Conservation (phyloP, 2,888 invertebrate genomes). For the Girardia tigrina region DNA sequence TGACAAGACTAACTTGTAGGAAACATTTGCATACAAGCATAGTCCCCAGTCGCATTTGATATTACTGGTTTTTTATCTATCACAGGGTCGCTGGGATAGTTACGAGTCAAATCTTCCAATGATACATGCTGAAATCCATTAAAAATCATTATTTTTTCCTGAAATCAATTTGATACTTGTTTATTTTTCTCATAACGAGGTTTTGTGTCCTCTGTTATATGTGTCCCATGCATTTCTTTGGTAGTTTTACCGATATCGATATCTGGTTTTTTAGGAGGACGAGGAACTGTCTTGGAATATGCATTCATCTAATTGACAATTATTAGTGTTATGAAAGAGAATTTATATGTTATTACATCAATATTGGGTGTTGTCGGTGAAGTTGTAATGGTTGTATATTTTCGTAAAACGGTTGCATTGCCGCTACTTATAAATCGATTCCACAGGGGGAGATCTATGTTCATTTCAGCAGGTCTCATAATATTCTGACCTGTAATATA, state of each 20-base stretch:
- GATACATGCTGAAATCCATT: not conserved
- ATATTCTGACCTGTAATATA: constrained; percentile 60
- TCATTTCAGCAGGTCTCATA: constrained; percentile 87
- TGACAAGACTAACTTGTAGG: no score
- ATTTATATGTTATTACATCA: not conserved
- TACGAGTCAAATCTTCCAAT: not conserved
- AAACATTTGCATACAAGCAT: no score
- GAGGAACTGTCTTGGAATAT: not conserved
- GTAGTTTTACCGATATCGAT: not conserved
- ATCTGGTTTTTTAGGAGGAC: not conserved
- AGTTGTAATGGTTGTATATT: not conserved
- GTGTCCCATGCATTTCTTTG: not conserved
- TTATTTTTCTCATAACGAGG: not conserved
- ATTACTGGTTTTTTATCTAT: no score
- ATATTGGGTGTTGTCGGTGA: not conserved
- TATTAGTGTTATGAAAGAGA: not conserved
- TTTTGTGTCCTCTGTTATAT: not conserved
- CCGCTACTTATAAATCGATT: constrained; percentile 51
- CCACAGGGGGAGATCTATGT: constrained; percentile 92
- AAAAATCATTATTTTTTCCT: not conserved
- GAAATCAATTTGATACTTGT: not conserved
- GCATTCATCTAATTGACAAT: not conserved
- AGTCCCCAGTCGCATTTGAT: no score
- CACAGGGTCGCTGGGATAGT: no score
- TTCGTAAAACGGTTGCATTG: constrained; percentile 49